Percentiles rank a stretch among this genome's conserved stretches.
These are phyloP conservation scores for Homarus americanus DNA, from an alignment of 1,140 invertebrate species.

Conservation along the genomic window DNA sequence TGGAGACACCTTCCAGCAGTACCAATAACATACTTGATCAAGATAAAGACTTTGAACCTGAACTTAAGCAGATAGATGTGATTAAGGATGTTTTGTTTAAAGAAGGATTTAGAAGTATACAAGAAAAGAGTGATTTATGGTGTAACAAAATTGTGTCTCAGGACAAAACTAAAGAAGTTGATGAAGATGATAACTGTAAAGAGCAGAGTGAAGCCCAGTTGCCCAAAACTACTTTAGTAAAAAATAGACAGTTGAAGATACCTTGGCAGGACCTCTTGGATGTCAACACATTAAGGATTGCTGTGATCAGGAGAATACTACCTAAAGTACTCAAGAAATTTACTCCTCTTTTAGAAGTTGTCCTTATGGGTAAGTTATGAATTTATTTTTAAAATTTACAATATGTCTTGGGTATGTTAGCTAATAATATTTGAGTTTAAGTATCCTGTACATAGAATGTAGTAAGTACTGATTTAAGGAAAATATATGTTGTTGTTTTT, in stretches of 20 bases:
- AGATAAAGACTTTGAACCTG: neutral
- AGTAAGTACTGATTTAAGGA: too few species aligned
- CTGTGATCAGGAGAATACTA: conserved; percentile 25
- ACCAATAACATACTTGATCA: neutral
- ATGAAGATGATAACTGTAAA: neutral
- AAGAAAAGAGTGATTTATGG: neutral
- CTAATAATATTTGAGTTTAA: too few species aligned
- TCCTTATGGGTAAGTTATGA: conserved; percentile 8
- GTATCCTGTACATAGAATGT: too few species aligned
- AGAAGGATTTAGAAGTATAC: neutral
- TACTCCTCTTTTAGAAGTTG: neutral
- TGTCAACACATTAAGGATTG: conserved; percentile 4
- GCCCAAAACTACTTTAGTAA: neutral
- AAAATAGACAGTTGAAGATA: neutral
- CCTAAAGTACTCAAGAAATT: conserved; percentile 20
- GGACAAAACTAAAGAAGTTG: neutral
- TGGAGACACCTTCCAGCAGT: neutral
- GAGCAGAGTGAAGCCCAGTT: neutral
- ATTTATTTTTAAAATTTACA: too few species aligned
- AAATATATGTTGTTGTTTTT: too few species aligned
- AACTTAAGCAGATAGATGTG: neutral
- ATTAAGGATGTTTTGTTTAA: neutral
- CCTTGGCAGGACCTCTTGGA: neutral
- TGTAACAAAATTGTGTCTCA: neutral
- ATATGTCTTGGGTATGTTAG: too few species aligned